phyloP scores from a whole-genome alignment of 2,797 vertebrate species.

The Paedocypris micromegethes region DNA sequence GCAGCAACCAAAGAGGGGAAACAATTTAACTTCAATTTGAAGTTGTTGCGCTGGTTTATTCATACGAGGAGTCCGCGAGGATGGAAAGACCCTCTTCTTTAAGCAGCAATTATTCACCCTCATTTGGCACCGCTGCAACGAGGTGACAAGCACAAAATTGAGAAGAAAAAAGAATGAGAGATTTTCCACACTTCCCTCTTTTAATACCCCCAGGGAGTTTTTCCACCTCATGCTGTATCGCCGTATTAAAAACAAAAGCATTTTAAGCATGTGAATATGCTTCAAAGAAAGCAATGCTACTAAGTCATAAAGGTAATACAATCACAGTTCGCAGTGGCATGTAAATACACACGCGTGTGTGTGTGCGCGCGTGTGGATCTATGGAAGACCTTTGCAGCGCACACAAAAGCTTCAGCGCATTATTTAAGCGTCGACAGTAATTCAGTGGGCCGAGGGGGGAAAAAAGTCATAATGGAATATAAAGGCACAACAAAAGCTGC shows the following conservation, averaged over 20 bases:
- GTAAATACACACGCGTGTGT: constrained; percentile 25
- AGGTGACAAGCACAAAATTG: constrained; percentile 47
- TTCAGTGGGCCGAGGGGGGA: constrained; percentile 32
- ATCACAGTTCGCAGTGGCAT: constrained; percentile 23
- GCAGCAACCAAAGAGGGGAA: constrained; percentile 15
- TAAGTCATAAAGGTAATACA: constrained; percentile 37
- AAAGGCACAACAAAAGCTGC: constrained; percentile 43
- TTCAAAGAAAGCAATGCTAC: constrained; percentile 32
- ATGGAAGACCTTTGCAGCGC: background rate
- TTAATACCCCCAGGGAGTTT: constrained; percentile 34
- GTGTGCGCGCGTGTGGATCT: background rate
- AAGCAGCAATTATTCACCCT: constrained; percentile 51
- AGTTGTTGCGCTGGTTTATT: constrained; percentile 39
- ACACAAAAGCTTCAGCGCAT: constrained; percentile 20
- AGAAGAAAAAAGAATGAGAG: constrained; percentile 33
- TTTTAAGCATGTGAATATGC: constrained; percentile 25
- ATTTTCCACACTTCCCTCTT: constrained; percentile 42
- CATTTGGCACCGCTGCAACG: constrained; percentile 43
- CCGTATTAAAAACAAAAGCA: constrained; percentile 43
- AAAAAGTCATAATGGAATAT: constrained; percentile 45
- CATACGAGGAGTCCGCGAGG: constrained; percentile 24
- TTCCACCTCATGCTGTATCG: constrained; percentile 26
- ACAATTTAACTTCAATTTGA: constrained; percentile 38
- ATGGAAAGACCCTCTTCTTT: constrained; percentile 44
- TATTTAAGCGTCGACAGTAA: constrained; percentile 30